Evolutionary conservation across 1,140 invertebrate genomes (phyloP).

Genomic region (Caenorhabditis remanei): DNA sequence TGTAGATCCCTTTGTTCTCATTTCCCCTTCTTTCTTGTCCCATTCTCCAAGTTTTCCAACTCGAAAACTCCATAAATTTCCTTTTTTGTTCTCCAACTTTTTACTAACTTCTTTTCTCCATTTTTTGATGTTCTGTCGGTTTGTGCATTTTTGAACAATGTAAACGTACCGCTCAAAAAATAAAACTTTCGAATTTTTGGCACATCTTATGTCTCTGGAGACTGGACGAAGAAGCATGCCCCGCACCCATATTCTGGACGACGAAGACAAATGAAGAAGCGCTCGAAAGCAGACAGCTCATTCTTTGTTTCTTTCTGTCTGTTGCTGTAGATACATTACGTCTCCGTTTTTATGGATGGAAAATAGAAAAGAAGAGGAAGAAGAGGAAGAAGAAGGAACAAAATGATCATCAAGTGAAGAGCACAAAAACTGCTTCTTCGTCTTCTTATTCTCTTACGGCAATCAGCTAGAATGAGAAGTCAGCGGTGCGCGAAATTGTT

Average conservation of each 20-base stretch:
- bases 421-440: slow-evolving; percentile 4
- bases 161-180: slow-evolving; percentile 25
- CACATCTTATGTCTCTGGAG: slow-evolving; percentile 55
- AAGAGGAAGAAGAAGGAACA: neutral
- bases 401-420: slow-evolving; percentile 34
- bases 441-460: neutral
- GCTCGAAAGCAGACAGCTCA: slow-evolving; percentile 28
- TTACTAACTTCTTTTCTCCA: neutral
- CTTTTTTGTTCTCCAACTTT: neutral
- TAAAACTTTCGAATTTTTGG: slow-evolving; percentile 14
- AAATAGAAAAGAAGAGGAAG: neutral
- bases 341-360: slow-evolving; percentile 23
- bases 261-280: slow-evolving; percentile 54
- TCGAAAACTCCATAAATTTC: too few species aligned
- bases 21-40: neutral
- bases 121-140: slow-evolving; percentile 16
- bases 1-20: too few species aligned
- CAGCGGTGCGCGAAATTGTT: slow-evolving; percentile 53
- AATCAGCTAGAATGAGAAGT: slow-evolving; percentile 49
- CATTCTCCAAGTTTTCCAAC: too few species aligned
- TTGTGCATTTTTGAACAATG: slow-evolving; percentile 44
- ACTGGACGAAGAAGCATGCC: slow-evolving; percentile 1
- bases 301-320: neutral
- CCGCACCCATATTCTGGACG: slow-evolving; percentile 28
- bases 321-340: slow-evolving; percentile 48